Percentiles rank a stretch among this genome's conserved stretches.
Conservation (phyloP, 2,888 invertebrate species). For the Adelognathus sp. region DNA sequence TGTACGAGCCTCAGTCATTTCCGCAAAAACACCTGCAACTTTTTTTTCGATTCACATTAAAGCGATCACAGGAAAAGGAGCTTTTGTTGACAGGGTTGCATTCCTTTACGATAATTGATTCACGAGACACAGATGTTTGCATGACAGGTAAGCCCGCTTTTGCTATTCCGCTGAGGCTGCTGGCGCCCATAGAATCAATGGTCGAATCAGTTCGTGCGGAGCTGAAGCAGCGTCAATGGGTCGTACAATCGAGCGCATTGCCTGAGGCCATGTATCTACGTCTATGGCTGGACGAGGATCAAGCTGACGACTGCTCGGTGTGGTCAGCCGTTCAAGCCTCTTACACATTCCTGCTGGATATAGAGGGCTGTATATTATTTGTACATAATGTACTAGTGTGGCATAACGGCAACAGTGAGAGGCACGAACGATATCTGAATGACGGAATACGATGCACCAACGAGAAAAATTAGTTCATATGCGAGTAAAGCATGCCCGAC, state of each 20-base stretch:
- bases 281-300: too few relatives aligned
- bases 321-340: not conserved
- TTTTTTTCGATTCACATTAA: too few relatives aligned
- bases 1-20: too few relatives aligned
- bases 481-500: not conserved
- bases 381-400: not conserved
- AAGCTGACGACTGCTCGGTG: not conserved
- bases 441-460: not conserved
- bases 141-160: constrained; percentile 32
- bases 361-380: too few relatives aligned
- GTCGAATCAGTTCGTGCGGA: constrained; percentile 60
- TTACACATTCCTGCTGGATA: not conserved
- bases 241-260: constrained; percentile 62
- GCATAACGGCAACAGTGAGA: not conserved
- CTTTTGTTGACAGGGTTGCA: too few relatives aligned
- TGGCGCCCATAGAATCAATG: constrained; percentile 21
- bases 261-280: constrained; percentile 6
- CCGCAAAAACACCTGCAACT: too few relatives aligned
- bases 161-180: constrained; percentile 19
- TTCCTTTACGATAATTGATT: too few relatives aligned
- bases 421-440: not conserved
- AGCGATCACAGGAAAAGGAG: too few relatives aligned
- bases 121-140: constrained; percentile 51
- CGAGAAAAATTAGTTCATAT: not conserved
- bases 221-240: constrained; percentile 54